A percentile compares a stretch with the other conserved stretches of the same genome.
These are phyloP conservation scores for Hirtodrosophila confusa DNA, from an alignment of 2,888 invertebrate species.

Conservation along the genomic window DNA sequence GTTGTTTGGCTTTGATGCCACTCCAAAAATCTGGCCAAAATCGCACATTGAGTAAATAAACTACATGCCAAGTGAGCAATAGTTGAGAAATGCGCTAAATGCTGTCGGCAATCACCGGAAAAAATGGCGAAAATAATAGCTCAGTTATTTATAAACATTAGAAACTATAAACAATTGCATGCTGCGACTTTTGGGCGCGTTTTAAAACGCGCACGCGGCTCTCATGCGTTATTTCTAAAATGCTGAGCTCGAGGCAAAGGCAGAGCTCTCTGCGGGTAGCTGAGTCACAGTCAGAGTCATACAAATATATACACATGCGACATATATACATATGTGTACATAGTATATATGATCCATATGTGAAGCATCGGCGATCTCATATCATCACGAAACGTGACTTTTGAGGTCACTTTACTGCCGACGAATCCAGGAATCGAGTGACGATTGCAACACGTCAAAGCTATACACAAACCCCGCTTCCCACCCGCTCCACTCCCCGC, in stretches of 20 bases:
- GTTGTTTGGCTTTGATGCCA: not conserved
- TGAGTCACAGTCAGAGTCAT: conserved; percentile 40
- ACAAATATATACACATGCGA: not conserved
- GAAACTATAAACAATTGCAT: conserved; percentile 10
- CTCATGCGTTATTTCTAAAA: conserved; percentile 19
- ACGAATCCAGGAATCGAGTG: conserved; percentile 7
- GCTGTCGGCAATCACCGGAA: too few relatives aligned
- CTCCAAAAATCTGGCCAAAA: too few relatives aligned
- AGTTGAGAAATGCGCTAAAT: conserved; percentile 4
- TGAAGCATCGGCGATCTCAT: conserved; percentile 30
- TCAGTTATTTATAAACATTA: conserved; percentile 21
- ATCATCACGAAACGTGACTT: conserved; percentile 59
- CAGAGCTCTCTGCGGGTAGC: not conserved
- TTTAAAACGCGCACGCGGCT: conserved; percentile 15
- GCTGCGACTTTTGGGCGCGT: conserved; percentile 16
- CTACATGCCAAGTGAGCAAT: not conserved
- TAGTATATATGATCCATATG: conserved; percentile 18
- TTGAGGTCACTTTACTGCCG: conserved; percentile 19
- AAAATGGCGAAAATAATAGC: not conserved
- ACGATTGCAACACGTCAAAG: conserved; percentile 10
- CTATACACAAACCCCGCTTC: not conserved
- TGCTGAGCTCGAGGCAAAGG: conserved; percentile 16
- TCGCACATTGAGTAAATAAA: too few relatives aligned
- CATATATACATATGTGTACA: not conserved
- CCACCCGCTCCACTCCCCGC: conserved; percentile 5